phyloP scores from a whole-genome alignment of 1,140 invertebrate species.

The Euwallacea similis region DNA sequence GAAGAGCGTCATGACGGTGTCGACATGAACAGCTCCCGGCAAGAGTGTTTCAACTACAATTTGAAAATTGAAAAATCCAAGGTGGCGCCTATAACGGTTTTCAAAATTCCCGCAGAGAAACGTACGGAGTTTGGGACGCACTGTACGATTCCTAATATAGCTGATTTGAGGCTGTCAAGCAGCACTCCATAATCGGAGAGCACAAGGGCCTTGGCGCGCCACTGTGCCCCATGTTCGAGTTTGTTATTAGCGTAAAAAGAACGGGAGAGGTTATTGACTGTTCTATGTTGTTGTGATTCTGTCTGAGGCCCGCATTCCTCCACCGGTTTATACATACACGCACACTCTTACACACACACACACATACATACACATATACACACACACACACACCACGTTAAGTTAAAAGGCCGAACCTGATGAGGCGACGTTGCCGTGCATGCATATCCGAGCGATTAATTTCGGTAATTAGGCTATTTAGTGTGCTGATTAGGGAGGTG shows the following conservation, averaged over 20 bases:
- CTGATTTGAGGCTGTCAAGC: not conserved
- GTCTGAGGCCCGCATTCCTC: constrained; percentile 47
- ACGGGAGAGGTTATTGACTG: constrained; percentile 47
- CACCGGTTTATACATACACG: constrained; percentile 45
- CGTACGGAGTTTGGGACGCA: too few relatives aligned
- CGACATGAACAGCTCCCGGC: too few relatives aligned
- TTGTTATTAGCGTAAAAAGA: constrained; percentile 40
- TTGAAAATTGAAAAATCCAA: too few relatives aligned
- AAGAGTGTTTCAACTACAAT: too few relatives aligned
- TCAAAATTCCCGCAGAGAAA: too few relatives aligned
- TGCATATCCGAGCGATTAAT: constrained; percentile 11
- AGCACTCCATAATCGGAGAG: not conserved
- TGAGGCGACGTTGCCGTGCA: constrained; percentile 18
- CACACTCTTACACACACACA: constrained; percentile 32
- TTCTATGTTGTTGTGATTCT: constrained; percentile 48
- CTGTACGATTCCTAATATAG: too few relatives aligned
- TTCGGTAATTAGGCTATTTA: constrained; percentile 4
- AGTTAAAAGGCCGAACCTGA: constrained; percentile 22
- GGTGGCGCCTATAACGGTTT: too few relatives aligned
- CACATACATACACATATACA: not conserved
- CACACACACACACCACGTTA: not conserved
- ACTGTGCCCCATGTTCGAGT: constrained; percentile 21
- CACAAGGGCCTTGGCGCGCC: constrained; percentile 21
- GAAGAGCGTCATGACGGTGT: too few relatives aligned
- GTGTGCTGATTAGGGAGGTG: too few relatives aligned